These are phyloP conservation scores for Crotalus adamanteus DNA, from an alignment of 2,797 vertebrate species.

Conservation along the genomic window DNA sequence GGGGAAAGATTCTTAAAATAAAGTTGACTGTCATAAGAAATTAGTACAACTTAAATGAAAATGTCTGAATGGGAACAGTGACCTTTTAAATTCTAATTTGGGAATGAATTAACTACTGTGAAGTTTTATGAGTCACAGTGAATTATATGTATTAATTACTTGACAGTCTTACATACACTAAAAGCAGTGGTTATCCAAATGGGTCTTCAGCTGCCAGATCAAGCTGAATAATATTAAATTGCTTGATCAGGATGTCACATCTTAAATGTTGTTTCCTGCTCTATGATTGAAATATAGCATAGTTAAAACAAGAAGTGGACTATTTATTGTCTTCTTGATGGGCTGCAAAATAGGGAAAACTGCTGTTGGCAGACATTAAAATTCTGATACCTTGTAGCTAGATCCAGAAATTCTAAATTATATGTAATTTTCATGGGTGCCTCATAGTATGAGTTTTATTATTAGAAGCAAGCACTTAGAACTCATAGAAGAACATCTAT, in stretches of 20 bases:
- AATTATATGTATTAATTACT: constrained; percentile 63
- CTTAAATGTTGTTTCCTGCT: background rate
- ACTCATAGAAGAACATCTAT: background rate
- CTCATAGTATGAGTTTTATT: constrained; percentile 22
- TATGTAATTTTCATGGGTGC: background rate
- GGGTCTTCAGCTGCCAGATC: constrained; percentile 37
- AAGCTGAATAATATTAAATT: constrained; percentile 34
- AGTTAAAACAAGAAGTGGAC: background rate
- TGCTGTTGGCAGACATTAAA: constrained; percentile 3
- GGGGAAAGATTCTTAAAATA: constrained; percentile 39
- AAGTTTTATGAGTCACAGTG: constrained; percentile 64
- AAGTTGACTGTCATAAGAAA: constrained; percentile 47
- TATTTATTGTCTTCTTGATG: constrained; percentile 9
- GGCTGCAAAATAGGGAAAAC: constrained; percentile 17
- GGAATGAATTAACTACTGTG: constrained; percentile 53
- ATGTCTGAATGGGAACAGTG: constrained; percentile 46
- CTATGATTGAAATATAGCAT: background rate
- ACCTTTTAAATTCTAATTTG: constrained; percentile 66
- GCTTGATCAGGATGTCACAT: constrained; percentile 26
- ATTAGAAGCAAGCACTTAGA: background rate
- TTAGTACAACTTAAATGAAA: constrained; percentile 57
- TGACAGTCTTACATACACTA: constrained; percentile 36
- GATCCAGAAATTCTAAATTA: constrained; percentile 5
- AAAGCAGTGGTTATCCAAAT: constrained; percentile 49
- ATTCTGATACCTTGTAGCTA: background rate